Conservation (phyloP, 2,888 invertebrate species). For the Mimumesa dahlbomi region DNA sequence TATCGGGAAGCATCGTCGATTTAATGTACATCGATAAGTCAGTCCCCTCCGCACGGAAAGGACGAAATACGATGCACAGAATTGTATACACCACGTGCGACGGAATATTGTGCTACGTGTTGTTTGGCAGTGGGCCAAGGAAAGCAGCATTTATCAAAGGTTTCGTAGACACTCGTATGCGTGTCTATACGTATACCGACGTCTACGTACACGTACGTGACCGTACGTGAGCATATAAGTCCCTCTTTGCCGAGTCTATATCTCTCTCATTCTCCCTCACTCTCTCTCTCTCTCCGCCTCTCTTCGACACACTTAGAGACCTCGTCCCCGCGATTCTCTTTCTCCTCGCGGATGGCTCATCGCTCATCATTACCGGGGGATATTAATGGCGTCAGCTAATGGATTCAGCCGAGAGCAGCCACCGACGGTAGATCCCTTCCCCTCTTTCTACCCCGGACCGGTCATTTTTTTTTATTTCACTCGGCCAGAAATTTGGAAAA, state of each 20-base stretch:
- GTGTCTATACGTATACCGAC: conserved; percentile 23
- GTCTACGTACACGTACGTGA: conserved; percentile 27
- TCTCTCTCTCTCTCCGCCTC: conserved; percentile 4
- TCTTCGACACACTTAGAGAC: conserved; percentile 20
- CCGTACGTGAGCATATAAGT: conserved; percentile 26
- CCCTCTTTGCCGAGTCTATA: conserved; percentile 27
- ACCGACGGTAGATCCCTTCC: conserved; percentile 51
- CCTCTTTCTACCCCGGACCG: conserved; percentile 14
- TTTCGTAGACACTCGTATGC: conserved; percentile 37
- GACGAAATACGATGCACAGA: conserved; percentile 31
- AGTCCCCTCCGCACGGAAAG: conserved; percentile 26
- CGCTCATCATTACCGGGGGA: conserved; percentile 76
- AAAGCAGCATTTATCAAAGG: conserved; percentile 75
- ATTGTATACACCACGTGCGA: conserved; percentile 44
- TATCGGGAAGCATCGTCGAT: conserved; percentile 8
- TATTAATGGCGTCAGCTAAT: conserved; percentile 77
- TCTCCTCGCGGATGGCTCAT: conserved; percentile 68
- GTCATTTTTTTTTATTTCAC: conserved; percentile 36
- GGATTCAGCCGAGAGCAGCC: conserved; percentile 72
- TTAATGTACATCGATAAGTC: conserved; percentile 59
- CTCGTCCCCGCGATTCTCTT: conserved; percentile 41
- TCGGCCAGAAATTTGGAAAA: conserved; percentile 64
- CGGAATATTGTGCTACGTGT: conserved; percentile 71
- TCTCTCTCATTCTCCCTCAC: conserved; percentile 4
- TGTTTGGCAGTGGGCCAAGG: conserved; percentile 72